Percentiles rank a stretch among this genome's conserved stretches.
These are phyloP conservation scores for Pseudopipra pipra DNA, from an alignment of 2,113 vertebrate species.

Conservation along the genomic window DNA sequence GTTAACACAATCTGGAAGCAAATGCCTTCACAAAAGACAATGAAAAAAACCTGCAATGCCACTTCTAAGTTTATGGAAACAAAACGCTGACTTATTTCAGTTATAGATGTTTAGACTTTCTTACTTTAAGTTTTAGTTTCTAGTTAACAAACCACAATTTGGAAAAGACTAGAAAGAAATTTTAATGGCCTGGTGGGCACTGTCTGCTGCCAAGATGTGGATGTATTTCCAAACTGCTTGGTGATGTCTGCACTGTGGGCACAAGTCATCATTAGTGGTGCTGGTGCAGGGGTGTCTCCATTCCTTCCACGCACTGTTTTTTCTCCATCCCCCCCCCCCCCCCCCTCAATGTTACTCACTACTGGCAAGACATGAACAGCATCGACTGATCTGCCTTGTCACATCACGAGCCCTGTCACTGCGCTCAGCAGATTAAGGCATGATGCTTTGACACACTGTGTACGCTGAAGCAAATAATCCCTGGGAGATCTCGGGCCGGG, in stretches of 20 bases:
- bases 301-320: accelerated
- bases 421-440: background rate
- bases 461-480: background rate
- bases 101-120: background rate
- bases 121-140: background rate
- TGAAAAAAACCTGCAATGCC: background rate
- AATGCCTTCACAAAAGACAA: conserved; percentile 40
- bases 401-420: background rate
- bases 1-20: conserved; percentile 51
- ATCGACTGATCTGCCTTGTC: background rate
- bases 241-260: background rate
- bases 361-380: background rate
- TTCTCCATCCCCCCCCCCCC: background rate
- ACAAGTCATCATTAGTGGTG: background rate
- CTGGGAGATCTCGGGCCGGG: background rate
- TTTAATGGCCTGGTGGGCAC: background rate
- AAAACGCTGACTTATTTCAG: background rate
- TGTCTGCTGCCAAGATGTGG: background rate
- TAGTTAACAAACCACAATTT: background rate
- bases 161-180: background rate
- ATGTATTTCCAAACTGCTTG: background rate
- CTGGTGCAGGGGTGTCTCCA: background rate
- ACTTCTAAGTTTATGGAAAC: conserved; percentile 15
- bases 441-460: background rate
- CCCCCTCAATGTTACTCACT: background rate